phyloP scores from a whole-genome alignment of 2,113 vertebrate species.

The Cryptotis parvus region DNA sequence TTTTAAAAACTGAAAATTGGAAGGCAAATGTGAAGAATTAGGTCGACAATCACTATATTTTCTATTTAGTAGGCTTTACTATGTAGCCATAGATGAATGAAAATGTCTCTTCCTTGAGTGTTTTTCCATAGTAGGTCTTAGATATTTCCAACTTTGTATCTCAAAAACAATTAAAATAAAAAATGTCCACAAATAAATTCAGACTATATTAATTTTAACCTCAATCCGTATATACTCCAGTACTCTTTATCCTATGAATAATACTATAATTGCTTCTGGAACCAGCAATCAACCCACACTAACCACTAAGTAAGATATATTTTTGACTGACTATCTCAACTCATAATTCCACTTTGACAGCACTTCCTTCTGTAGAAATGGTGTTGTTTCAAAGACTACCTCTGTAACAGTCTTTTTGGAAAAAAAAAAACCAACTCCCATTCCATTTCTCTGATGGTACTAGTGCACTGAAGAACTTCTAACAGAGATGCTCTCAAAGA shows the following conservation, averaged over 20 bases:
- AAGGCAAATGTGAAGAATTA: not conserved
- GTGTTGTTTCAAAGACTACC: no score
- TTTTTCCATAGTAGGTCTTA: not conserved
- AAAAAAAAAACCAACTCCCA: not conserved
- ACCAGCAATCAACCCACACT: not conserved
- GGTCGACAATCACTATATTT: not conserved
- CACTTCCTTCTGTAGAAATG: not conserved
- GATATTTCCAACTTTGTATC: not conserved
- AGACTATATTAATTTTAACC: not conserved
- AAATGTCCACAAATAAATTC: not conserved
- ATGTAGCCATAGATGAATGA: not conserved
- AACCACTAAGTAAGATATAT: not conserved
- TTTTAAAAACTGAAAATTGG: not conserved
- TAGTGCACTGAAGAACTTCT: not conserved
- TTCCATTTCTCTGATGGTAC: not conserved
- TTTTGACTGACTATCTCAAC: not conserved
- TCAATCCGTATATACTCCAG: not conserved
- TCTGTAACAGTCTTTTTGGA: no score
- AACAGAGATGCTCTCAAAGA: not conserved
- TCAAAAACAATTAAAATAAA: not conserved
- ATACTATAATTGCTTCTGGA: not conserved
- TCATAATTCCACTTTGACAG: not conserved
- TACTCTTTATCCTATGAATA: not conserved
- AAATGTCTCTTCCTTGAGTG: not conserved
- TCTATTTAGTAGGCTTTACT: not conserved